Base-by-base conservation (phyloP, 1,140 invertebrate species). In the Listronotus oregonensis region DNA sequence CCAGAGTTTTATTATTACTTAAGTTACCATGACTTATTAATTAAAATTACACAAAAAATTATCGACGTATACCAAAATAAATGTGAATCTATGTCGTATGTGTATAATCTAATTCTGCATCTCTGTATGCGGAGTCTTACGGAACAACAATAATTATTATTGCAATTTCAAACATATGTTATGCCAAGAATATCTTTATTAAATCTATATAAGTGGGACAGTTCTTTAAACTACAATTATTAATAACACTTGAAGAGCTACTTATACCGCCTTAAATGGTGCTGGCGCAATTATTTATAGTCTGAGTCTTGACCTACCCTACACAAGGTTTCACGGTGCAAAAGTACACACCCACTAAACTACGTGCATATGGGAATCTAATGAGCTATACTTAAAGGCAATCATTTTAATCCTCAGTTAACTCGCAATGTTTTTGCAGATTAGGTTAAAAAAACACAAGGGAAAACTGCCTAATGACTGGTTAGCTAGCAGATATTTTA, bases 251-350 rank as follows among this genome's bases (percentile, higher is more conserved):
- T 47, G n/a, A 12, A 44, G 55, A 27, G 49, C 31, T 18, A 46
- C 18, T 51, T 17, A 47, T 61, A 51, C 47, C 39, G 51, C 42
- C 10, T 60, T 49, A 52, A 42, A 40, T 55, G 32, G 34, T 21
- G 52, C 39, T 55, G 34, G 21, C 15, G 18, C 31, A n/a, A 52
- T 61, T 61, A 61, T 61, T 61, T 61, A 61, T 59, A 27, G 21
- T 37, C 8, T 37, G 42, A 40, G 21, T 61, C 59, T 61, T 61
- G 59, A 61, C 59, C 59, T 61, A 52, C 59, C 59, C 59, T 61
- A 61, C 59, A 34, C 59, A 51, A 50, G 50, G n/a, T 18, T 21
- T n/a, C 39, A 12, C 14, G 18, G 32, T 34, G 14, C 37, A 61
- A 40, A 50, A 40, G 32, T 52, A 61, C 59, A 61, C 59, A 61